Base-by-base conservation (phyloP, 2,113 vertebrate genomes). In the Camarhynchus parvulus region DNA sequence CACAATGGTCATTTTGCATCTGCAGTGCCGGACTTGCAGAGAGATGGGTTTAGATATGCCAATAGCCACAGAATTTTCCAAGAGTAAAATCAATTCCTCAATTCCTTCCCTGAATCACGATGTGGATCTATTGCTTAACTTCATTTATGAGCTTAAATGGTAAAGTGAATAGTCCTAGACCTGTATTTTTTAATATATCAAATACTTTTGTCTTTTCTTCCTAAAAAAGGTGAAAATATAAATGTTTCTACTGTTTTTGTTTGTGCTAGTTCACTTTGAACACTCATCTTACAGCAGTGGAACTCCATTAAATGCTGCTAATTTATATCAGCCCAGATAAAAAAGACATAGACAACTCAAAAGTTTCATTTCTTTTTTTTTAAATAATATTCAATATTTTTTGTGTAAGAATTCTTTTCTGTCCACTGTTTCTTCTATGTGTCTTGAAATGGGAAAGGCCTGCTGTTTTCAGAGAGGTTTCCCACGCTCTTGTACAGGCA, bases 361-460 rank as follows among this genome's bases (percentile, higher is more conserved):
- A 41, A 23, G 6, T n/a, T n/a, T 56, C 8, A 8, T 27, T 20
- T 31, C 31, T 13, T 13, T 5, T 10, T 5, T 15, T 15, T 3
- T 35, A 33, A 2, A 3, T 27, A 41, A 59, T 63, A 79, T 12
- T 52, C 2, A 13, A 0, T 5, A 0, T 35, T 10, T 42, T 88
- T 61, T 12, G 20, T 31, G 11, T 8, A 47, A 52, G 31, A 78
- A 41, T 75, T 68, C 15, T 78, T 25, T 93, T 11, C 13, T 70
- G 12, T 44, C 19, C 3, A 23, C 19, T 27, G 1, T 63, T 68
- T 78, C 13, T 75, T 75, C 7, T 6, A 9, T 7, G 10, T 41
- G 11, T 23, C 35, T 83, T 69, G 35, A 56, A 86, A 80, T 25
- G 22, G 21, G 58, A 72, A 72, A 59, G 18, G 6, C 7, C 30